A percentile compares a stretch with the other conserved stretches of the same genome.
Evolutionary conservation across 1,140 invertebrate species (phyloP).

Genomic region (Lucilia sericata): DNA sequence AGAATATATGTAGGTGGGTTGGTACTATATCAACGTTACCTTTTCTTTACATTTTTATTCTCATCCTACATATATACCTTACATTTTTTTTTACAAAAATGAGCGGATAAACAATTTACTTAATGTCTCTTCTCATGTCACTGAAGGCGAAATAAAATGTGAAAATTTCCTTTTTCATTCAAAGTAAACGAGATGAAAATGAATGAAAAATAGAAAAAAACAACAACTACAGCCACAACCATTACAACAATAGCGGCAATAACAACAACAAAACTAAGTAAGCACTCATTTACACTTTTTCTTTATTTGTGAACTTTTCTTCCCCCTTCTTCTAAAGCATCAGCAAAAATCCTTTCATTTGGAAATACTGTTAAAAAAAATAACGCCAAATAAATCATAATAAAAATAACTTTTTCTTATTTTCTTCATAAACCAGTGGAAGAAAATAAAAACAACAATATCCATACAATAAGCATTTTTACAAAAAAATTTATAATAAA

Average conservation of each 20-base stretch:
- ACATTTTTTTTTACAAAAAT: conserved; percentile 4
- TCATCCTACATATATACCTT: too few species aligned
- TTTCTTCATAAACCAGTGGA: background rate
- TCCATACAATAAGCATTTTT: background rate
- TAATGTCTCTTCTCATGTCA: conserved; percentile 43
- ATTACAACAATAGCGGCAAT: background rate
- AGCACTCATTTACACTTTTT: conserved; percentile 39
- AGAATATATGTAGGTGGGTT: background rate
- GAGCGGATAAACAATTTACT: conserved; percentile 39
- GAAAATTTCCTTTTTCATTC: conserved; percentile 38
- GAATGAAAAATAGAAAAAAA: too few species aligned
- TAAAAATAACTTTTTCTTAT: conserved; percentile 27
- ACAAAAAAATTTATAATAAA: conserved; percentile 13
- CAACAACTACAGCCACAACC: background rate
- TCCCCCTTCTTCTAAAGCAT: background rate
- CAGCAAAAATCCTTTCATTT: conserved; percentile 9
- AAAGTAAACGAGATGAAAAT: conserved; percentile 17
- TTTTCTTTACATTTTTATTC: background rate
- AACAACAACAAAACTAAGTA: conserved; percentile 2
- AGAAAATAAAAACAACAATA: background rate
- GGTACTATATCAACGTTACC: background rate
- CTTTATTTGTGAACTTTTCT: conserved; percentile 19
- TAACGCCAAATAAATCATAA: conserved; percentile 24
- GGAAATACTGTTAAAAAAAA: background rate
- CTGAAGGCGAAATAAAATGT: conserved; percentile 35